Base-by-base conservation (phyloP, 2,113 vertebrate genomes). In the Thomomys bottae region DNA sequence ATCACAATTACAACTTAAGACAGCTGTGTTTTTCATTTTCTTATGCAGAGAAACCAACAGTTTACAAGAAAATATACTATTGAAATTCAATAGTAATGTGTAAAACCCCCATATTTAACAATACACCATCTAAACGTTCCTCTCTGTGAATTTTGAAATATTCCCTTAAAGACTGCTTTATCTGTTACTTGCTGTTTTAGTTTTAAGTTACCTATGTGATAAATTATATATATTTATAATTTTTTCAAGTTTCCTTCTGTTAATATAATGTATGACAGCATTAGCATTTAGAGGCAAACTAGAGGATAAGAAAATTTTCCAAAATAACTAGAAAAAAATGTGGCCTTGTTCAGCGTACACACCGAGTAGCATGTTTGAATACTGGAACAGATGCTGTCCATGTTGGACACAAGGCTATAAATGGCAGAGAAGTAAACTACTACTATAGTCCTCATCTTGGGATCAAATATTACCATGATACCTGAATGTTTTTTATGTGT, bases 311-410 rank as follows among this genome's bases (percentile, higher is more conserved):
- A 18, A 84, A 67, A 81, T 86, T 93, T 30, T 73, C 54, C 64
- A 70, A 91, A 66, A 91, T 28, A 89, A 75, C 8, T 77, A 85
- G 73, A 88, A 89, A 95, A 64, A 96, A 95, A 89, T 94, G 68
- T 95, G 67, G 90, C 49, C 79, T 95, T 96, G 76, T 84, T 97
- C 96, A 97, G 96, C 84, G 86, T 9, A 32, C 84, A 93, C 61
- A 5, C 96, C 94, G 73, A 94, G 84, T 24, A 61, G 2, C 66
- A 77, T 81, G 6, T 94, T 95, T 92, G 67, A 96, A 94, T 96
- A 95, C 95, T 32, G 4, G 91, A 97, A 94, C 82, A 90, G 92
- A 87, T 94, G 95, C 95, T 97, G 14, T 8, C 54, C 82, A 96
- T 95, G 87, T 91, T 91, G 90, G 97, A 96, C 87, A 82, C 88